phyloP scores from a whole-genome alignment of 2,113 vertebrate species.

The Isichthys henryi region DNA sequence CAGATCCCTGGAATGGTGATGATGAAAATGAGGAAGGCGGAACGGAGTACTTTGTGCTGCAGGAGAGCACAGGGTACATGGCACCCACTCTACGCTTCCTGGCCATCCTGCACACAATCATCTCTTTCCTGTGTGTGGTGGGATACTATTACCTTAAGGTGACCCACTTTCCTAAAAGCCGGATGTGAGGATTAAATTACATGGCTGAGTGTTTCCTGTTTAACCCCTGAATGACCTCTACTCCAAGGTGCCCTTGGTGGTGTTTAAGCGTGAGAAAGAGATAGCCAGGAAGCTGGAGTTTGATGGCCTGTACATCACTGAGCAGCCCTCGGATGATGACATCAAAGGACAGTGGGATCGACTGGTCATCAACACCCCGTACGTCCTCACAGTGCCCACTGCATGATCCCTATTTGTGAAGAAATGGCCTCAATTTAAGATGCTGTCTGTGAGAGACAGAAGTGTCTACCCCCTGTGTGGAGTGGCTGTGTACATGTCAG shows the following conservation, averaged over 20 bases:
- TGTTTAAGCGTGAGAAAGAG: constrained; percentile 96
- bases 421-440: neutral
- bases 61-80: constrained; percentile 97
- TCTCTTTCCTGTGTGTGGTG: constrained; percentile 92
- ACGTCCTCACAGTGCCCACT: constrained; percentile 44
- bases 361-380: constrained; percentile 94
- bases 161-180: neutral
- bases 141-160: constrained; percentile 97
- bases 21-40: constrained; percentile 74
- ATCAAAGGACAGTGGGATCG: constrained; percentile 98
- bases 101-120: constrained; percentile 85
- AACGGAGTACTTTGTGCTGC: constrained; percentile 86
- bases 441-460: neutral
- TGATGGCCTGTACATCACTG: constrained; percentile 93
- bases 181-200: neutral
- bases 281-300: constrained; percentile 95
- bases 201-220: neutral
- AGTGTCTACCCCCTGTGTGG: neutral
- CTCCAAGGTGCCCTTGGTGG: constrained; percentile 83
- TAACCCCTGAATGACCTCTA: neutral
- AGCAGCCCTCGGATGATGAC: constrained; percentile 94
- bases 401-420: neutral
- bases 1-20: constrained; percentile 78
- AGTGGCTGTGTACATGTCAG: neutral
- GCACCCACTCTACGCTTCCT: constrained; percentile 81